Conservation (phyloP, 2,797 vertebrate genomes). For the Cynopterus sphinx region DNA sequence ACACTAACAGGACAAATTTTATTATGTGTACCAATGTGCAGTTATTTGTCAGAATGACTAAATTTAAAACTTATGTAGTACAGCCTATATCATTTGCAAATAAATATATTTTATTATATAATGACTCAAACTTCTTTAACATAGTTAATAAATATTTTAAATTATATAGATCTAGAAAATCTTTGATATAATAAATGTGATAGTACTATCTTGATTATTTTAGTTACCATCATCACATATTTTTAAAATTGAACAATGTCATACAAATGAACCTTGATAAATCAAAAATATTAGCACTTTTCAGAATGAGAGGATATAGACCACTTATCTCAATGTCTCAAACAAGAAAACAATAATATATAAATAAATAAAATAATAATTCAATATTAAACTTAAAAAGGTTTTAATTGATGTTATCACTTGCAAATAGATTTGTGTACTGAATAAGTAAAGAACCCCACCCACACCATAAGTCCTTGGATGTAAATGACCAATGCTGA, state of each 20-base stretch:
- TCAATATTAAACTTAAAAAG: neutral
- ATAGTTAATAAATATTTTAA: neutral
- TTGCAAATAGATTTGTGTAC: neutral
- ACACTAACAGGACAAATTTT: neutral
- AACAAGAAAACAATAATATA: neutral
- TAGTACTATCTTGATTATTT: neutral
- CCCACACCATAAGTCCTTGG: neutral
- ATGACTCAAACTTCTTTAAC: neutral
- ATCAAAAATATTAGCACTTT: neutral
- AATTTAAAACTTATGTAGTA: neutral
- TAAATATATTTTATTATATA: neutral
- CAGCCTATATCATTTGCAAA: neutral
- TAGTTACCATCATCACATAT: neutral
- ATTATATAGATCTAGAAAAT: neutral
- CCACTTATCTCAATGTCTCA: neutral
- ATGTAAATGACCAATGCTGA: neutral
- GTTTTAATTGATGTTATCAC: neutral
- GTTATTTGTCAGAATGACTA: neutral
- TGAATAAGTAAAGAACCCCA: neutral
- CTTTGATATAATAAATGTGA: neutral
- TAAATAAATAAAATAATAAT: neutral
- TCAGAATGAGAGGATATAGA: neutral
- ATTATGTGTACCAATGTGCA: neutral
- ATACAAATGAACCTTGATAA: neutral
- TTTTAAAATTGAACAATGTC: neutral